Evolutionary conservation across 1,140 invertebrate species (phyloP), one percentile per base, ranked within the genome.

Genomic region (Brachionus manjavacas): DNA sequence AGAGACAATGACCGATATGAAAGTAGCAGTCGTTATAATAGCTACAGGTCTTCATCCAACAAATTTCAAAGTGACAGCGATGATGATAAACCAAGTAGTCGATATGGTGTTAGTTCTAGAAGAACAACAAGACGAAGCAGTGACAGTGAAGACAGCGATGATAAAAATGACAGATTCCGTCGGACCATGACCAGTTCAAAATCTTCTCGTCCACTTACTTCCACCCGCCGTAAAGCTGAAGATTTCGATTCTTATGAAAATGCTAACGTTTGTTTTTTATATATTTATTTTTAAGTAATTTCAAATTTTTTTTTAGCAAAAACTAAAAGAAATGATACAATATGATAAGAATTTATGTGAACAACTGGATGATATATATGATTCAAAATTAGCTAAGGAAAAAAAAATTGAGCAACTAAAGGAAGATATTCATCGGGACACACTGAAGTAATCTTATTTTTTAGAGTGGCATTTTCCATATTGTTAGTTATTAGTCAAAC

Each of bases 301-400:
- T 20, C 2, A 41, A 39, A 35, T 0, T 31, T 8, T n/a, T 43
- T 25, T 64, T 25, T 41, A 81, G 79, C 79, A 81, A 81, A 81
- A 81, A 46, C 20, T 81, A 43, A 81, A 81, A 81, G 79, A 81
- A 81, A 81, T 81, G 79, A 64, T 81, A 11, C 79, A 81, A 23
- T 81, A 81, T 64, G 79, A 81, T 28, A 81, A 81, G n/a, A 81
- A 28, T 16, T 20, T 81, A 11, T 81, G 79, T 35, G 79, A 81
- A 20, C 79, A 81, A 31, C 25, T 81, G 28, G 79, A 81, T 46
- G 79, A 81, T 60, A 25, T 81, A 25, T 81, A 64, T 31, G 79
- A 81, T 23, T 64, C 79, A 20, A 81, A 81, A 64, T 31, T 64
- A 43, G 79, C 52, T 23, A 81, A 81, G 14, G 79, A 81, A 64